These are phyloP conservation scores for Gymnocephalus cernua DNA, from an alignment of 2,113 vertebrate genomes.

Conservation along the genomic window DNA sequence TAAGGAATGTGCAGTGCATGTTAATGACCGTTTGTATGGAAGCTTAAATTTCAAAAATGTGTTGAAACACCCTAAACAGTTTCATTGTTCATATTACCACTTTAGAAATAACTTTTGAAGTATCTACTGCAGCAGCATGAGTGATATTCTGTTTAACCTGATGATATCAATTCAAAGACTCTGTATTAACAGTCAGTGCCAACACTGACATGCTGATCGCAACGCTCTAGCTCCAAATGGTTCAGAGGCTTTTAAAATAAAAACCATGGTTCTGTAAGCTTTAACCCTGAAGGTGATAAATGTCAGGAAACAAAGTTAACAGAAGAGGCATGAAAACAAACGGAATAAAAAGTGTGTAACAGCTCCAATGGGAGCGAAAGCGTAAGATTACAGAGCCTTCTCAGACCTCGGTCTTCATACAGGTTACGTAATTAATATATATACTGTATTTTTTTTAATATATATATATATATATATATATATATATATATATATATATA, in stretches of 20 bases:
- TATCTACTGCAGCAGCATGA: constrained; percentile 55
- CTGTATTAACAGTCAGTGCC: constrained; percentile 53
- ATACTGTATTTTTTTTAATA: no score
- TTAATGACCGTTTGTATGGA: neutral
- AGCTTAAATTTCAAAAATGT: constrained; percentile 29
- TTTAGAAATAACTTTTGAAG: constrained; percentile 46
- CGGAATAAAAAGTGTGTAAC: constrained; percentile 65
- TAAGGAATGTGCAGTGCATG: neutral
- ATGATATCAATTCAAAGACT: constrained; percentile 61
- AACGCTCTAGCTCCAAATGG: constrained; percentile 34
- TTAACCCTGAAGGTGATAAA: constrained; percentile 56
- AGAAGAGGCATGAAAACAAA: constrained; percentile 43
- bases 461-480: constrained; percentile 64
- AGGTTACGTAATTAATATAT: constrained; percentile 76
- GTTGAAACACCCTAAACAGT: constrained; percentile 29
- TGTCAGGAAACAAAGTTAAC: constrained; percentile 41
- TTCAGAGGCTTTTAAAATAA: constrained; percentile 52
- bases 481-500: constrained; percentile 49
- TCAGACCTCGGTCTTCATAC: constrained; percentile 85
- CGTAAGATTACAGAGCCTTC: constrained; percentile 79
- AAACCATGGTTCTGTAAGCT: constrained; percentile 51
- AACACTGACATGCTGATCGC: constrained; percentile 50
- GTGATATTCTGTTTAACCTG: constrained; percentile 61
- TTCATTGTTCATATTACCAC: constrained; percentile 30
- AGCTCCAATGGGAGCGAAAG: constrained; percentile 85